A percentile compares a stretch with the other conserved stretches of the same genome.
Evolutionary conservation across 1,140 invertebrate genomes (phyloP).

Genomic region (Ooceraea biroi): DNA sequence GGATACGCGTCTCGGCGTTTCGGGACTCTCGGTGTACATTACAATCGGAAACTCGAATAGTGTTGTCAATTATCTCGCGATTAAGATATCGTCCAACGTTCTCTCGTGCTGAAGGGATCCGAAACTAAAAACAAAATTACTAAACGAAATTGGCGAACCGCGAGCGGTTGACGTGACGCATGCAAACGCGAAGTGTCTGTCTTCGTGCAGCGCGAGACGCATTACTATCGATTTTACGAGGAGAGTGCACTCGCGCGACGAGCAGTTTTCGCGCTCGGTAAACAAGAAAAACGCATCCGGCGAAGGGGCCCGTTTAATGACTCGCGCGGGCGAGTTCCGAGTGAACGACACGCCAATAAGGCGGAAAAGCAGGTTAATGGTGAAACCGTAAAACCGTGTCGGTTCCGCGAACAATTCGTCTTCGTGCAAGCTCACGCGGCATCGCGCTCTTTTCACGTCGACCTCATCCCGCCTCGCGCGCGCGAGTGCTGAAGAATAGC

Average conservation of each 20-base stretch:
- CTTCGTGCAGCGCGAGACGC: not conserved
- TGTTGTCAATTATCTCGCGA: no score
- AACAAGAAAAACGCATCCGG: not conserved
- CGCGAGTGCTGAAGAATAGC: conserved; percentile 27
- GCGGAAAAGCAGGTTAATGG: conserved; percentile 54
- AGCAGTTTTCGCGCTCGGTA: conserved; percentile 19
- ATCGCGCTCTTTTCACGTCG: conserved; percentile 13
- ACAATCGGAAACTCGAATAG: no score
- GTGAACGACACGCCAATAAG: conserved; percentile 42
- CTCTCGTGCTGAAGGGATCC: no score
- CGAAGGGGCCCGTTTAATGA: conserved; percentile 26
- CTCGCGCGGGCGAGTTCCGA: conserved; percentile 6
- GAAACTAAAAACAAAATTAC: not conserved
- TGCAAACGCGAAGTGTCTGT: conserved; percentile 10
- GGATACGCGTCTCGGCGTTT: no score
- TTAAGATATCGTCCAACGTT: no score
- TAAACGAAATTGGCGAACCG: not conserved
- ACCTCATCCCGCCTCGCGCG: conserved; percentile 21
- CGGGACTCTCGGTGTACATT: no score
- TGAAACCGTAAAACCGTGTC: conserved; percentile 35
- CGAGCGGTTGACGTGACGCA: not conserved
- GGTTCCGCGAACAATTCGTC: conserved; percentile 40
- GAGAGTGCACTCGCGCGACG: conserved; percentile 36
- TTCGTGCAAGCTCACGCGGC: conserved; percentile 12
- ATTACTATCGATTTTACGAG: conserved; percentile 16